Evolutionary conservation across 2,888 invertebrate species (phyloP), one percentile per base, ranked within the genome.

Genomic region (Sminthurides aquaticus): DNA sequence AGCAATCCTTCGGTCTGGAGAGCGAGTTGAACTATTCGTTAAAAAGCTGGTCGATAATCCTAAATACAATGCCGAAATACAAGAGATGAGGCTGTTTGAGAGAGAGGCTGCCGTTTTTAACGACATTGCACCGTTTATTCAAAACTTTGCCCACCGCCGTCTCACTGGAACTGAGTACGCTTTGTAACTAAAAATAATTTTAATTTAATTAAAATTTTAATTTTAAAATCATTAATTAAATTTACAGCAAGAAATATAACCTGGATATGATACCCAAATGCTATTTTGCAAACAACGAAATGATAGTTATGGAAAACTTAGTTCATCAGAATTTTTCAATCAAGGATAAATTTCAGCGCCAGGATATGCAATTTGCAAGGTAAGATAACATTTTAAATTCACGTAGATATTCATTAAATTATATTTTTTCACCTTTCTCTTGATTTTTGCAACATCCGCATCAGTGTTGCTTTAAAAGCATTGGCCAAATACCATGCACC

Each of bases 201-300:
- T n/a, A n/a, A n/a, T n/a, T n/a, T n/a, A n/a, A n/a, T n/a, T n/a
- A n/a, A n/a, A n/a, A n/a, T n/a, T n/a, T n/a, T n/a, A n/a, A n/a
- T n/a, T n/a, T n/a, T n/a, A n/a, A n/a, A n/a, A n/a, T n/a, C n/a
- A n/a, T n/a, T n/a, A n/a, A n/a, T n/a, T n/a, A n/a, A n/a, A n/a
- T n/a, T n/a, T n/a, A n/a, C n/a, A n/a, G n/a, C n/a, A n/a, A n/a
- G n/a, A n/a, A n/a, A n/a, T 64, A 59, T 49, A 29, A 25, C 2
- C 24, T 60, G 43, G 49, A 63, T 11, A 60, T 67, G 60, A 26
- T 60, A n/a, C 67, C 67, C 22, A 64, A 60, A 25, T 48, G 49
- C n/a, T 64, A 52, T 43, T 67, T 56, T 28, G 60, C 67, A 3
- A 57, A 57, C 25, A 26, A 56, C n/a, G 56, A 63, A 24, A 25